Base-by-base conservation (phyloP, 2,113 vertebrate species). In the Eonycteris spelaea region DNA sequence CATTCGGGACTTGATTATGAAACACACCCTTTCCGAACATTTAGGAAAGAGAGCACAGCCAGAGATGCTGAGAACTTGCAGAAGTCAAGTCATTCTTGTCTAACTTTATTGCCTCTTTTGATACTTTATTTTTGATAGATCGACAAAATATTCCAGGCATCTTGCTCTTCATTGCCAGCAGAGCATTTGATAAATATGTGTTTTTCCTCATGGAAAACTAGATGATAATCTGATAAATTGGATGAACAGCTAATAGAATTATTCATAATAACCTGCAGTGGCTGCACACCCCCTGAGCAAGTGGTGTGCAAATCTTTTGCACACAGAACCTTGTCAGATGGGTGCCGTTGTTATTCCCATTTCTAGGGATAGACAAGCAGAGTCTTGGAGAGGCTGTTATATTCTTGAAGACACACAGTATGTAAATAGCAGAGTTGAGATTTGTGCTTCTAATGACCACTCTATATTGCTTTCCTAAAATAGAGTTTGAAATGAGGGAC, bases 101-200 rank as follows among this genome's bases (percentile, higher is more conserved):
- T 40, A 53, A 53, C 45, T 73, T 74, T 73, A 33, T 63, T 83
- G 96, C 94, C 67, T 93, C 71, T 86, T 89, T 68, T 21, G 82
- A 35, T 74, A 55, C 45, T 85, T 89, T 86, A 61, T 85, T 96
- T 97, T 93, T 86, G 95, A 92, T 91, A 63, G 78, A 74, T 88
- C 86, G 95, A 55, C 91, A 79, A 96, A 95, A 90, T 82, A 91
- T 43, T 75, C 43, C 82, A 67, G 95, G 86, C 79, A 92, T n/a
- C 10, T 22, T 51, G 21, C n/a, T 40, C 35, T 92, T 85, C 48
- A 18, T 5, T 95, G 93, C 63, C 45, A 86, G 61, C 48, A 33
- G 61, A 67, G 43, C 83, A 75, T 86, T 97, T 94, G 95, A 96
- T 89, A 74, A 94, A 91, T 94, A 95, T 88, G 78, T 77, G 53